Base-by-base conservation (phyloP, 2,888 invertebrate genomes). In the Gymnosoma rotundatum region DNA sequence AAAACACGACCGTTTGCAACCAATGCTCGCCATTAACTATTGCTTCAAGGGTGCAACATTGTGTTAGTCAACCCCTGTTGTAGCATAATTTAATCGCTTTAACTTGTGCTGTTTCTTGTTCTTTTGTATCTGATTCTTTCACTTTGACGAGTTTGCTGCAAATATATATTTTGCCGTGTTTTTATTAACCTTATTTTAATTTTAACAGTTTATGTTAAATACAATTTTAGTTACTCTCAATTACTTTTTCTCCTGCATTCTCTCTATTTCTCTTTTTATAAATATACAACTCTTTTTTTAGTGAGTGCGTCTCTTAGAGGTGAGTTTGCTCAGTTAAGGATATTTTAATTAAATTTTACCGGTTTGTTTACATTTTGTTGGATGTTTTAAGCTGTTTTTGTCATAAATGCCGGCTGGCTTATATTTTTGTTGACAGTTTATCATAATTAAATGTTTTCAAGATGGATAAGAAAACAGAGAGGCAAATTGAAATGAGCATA, bases 21-120 rank as follows among this genome's bases (percentile, higher is more conserved):
- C 90, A 91, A 90, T 89, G 92, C 91, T 92, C 90, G 92, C 90
- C 91, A 90, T 90, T 90, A 91, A 92, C 92, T 92, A 90, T 89
- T 89, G 89, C 89, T 88, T 88, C 88, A 89, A 90, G 90, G 88
- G 89, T 90, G 88, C 88, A 87, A 87, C 86, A 86, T 78, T 83
- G 86, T 87, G 83, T 88, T 81, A 84, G 84, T 87, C 88, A 88
- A 87, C 88, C 88, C 88, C 86, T 81, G 86, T 73, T 74, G 78
- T 74, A 83, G 52, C 67, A 67, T 75, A 83, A 70, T 81, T 83
- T 67, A 78, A 78, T 84, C 76, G 42, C 78, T 78, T 75, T 79
- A 72, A 80, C 66, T 75, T 61, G 42, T 69, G 67, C 70, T 80
- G 50, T 42, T 70, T 56, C 67, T 78, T 63, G 0, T 69, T 60